Evolutionary conservation across 2,888 invertebrate genomes (phyloP).

Genomic region (Eilema griseolum): DNA sequence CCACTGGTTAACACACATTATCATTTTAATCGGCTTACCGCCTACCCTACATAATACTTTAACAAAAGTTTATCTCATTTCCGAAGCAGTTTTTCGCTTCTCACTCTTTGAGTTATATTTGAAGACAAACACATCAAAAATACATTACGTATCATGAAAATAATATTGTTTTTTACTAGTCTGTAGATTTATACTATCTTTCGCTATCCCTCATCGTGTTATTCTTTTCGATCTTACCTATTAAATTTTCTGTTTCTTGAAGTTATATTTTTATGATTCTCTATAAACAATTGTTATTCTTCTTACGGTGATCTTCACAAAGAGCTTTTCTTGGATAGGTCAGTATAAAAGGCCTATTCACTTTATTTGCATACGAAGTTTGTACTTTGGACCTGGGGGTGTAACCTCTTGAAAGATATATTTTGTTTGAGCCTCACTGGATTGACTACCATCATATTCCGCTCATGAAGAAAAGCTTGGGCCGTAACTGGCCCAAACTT

Average conservation of each 20-base stretch:
- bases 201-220: not conserved
- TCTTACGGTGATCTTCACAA: not conserved
- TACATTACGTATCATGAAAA: slow-evolving; percentile 47
- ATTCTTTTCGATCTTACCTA: not conserved
- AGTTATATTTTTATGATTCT: not conserved
- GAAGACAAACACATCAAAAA: slow-evolving; percentile 40
- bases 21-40: slow-evolving; percentile 5
- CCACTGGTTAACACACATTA: not conserved
- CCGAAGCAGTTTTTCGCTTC: slow-evolving; percentile 25
- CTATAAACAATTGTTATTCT: not conserved
- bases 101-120: slow-evolving; percentile 26
- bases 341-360: no score
- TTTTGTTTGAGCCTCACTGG: no score
- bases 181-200: not conserved
- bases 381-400: no score
- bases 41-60: not conserved
- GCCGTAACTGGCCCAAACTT: not conserved
- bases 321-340: not conserved
- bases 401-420: no score
- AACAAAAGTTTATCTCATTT: slow-evolving; percentile 33
- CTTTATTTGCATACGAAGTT: no score
- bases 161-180: slow-evolving; percentile 32
- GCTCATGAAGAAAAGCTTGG: not conserved
- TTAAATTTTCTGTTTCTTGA: not conserved
- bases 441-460: no score